Conservation (phyloP, 2,888 invertebrate genomes). For the Cacoxenus indagator region DNA sequence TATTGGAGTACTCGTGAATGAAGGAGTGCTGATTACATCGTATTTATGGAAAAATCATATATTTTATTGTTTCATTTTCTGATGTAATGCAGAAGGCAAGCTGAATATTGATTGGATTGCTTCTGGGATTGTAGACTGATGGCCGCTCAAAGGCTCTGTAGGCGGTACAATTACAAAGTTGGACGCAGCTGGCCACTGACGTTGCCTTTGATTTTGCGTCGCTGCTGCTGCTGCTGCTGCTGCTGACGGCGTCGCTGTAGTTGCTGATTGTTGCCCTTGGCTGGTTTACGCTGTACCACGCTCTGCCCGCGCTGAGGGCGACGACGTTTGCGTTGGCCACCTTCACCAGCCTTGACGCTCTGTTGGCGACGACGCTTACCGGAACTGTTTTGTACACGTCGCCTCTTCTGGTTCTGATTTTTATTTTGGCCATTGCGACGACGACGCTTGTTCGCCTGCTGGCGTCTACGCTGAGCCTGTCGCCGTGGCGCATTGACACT, state of each 20-base stretch:
- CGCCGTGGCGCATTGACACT: conserved; percentile 17
- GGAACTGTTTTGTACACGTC: conserved; percentile 33
- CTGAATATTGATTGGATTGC: conserved; percentile 28
- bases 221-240: conserved; percentile 37
- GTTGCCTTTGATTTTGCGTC: conserved; percentile 30
- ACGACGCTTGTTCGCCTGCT: conserved; percentile 4
- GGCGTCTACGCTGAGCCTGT: conserved; percentile 14
- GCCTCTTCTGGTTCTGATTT: conserved; percentile 20
- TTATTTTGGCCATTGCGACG: conserved; percentile 16
- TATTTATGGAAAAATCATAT: no score
- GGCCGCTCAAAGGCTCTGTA: no score
- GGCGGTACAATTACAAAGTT: no score
- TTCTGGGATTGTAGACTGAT: conserved; percentile 31
- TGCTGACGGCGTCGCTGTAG: conserved; percentile 17
- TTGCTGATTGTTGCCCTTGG: conserved; percentile 19
- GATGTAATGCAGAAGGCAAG: conserved; percentile 15
- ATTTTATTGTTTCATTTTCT: no score
- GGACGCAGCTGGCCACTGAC: not conserved
- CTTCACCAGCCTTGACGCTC: conserved; percentile 24
- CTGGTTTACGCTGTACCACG: conserved; percentile 17
- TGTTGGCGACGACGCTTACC: conserved; percentile 25
- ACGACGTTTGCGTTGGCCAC: conserved; percentile 14
- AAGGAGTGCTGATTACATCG: no score
- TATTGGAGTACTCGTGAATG: no score
- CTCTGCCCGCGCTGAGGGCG: conserved; percentile 27